These are phyloP conservation scores for Leucoraja erinaceus DNA, from an alignment of 2,113 vertebrate genomes.

Conservation along the genomic window DNA sequence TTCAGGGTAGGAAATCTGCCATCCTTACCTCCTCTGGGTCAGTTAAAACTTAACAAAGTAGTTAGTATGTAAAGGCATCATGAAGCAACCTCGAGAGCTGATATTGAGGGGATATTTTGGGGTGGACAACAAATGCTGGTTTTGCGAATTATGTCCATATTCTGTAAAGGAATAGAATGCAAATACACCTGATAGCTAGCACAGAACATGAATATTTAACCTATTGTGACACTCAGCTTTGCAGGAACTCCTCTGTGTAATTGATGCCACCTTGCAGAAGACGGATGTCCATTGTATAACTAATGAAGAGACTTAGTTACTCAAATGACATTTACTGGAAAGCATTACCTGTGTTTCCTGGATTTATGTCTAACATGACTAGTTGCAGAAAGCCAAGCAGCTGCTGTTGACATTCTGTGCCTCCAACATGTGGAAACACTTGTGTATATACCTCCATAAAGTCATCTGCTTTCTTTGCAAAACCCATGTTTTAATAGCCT, in stretches of 20 bases:
- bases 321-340: slow-evolving; percentile 12
- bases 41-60: too few species aligned
- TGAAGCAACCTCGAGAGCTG: too few species aligned
- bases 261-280: slow-evolving; percentile 18
- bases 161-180: too few species aligned
- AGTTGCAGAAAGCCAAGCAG: slow-evolving; percentile 14
- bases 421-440: slow-evolving; percentile 31
- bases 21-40: too few species aligned
- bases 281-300: background rate
- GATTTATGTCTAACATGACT: slow-evolving; percentile 25
- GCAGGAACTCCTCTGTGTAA: background rate
- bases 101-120: too few species aligned
- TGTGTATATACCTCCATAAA: background rate
- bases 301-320: slow-evolving; percentile 23
- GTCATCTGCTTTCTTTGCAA: background rate
- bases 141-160: too few species aligned
- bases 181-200: background rate
- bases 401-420: background rate
- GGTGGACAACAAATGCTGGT: too few species aligned
- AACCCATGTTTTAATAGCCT: slow-evolving; percentile 12
- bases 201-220: background rate
- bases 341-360: slow-evolving; percentile 9
- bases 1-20: too few species aligned
- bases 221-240: background rate
- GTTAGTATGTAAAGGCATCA: too few species aligned